A percentile compares a stretch with the other conserved stretches of the same genome.
Evolutionary conservation across 2,888 invertebrate species (phyloP).

Genomic region (Himalopsyche japonica): DNA sequence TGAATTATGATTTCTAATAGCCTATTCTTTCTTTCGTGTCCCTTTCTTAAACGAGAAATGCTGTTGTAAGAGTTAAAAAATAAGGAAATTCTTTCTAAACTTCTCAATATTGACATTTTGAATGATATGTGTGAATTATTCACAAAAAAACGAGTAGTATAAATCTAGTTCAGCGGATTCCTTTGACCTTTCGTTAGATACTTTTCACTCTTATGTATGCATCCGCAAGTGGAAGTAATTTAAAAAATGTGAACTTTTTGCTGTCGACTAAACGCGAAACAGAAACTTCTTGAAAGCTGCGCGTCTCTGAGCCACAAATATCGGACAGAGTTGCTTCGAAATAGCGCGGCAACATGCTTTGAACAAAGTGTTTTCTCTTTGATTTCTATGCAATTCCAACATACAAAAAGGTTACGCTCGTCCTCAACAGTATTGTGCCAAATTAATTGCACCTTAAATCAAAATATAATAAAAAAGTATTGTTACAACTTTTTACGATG

Average conservation of each 20-base stretch:
- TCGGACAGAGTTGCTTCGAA: neutral
- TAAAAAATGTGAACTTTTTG: neutral
- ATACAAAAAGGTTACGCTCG: slow-evolving; percentile 4
- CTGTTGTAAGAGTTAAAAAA: no score
- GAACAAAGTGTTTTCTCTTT: slow-evolving; percentile 2
- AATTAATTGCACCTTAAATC: no score
- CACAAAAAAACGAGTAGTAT: no score
- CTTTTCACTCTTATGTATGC: neutral
- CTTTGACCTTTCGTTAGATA: neutral
- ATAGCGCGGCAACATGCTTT: neutral
- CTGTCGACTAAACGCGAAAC: neutral
- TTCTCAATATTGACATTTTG: no score
- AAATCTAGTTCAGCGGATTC: no score
- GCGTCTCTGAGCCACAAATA: neutral
- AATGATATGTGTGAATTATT: no score
- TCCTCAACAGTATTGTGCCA: neutral
- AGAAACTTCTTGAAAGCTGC: neutral
- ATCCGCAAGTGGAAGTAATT: neutral
- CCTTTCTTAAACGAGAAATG: no score
- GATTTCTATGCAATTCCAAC: slow-evolving; percentile 6
- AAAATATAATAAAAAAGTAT: no score
- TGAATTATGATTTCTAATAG: no score
- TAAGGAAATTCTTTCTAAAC: no score
- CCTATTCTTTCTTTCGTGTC: no score
- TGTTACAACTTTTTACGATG: no score